Percentiles rank a stretch among this genome's conserved stretches.
Evolutionary conservation across 1,140 invertebrate genomes (phyloP).

Genomic region (Ganaspis sp.): DNA sequence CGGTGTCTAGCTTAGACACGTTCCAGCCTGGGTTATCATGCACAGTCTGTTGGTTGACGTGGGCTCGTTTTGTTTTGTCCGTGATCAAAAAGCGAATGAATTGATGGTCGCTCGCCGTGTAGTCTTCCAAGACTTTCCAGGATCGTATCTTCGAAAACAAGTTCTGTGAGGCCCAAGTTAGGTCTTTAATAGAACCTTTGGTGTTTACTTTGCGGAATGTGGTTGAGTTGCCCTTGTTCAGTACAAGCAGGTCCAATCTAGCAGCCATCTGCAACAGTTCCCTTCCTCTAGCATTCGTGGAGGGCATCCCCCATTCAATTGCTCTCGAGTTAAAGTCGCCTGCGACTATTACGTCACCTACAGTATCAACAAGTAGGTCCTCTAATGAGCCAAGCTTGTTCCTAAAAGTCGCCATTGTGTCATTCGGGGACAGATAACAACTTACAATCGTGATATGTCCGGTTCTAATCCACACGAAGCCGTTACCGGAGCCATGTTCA

Average conservation of each 20-base stretch:
- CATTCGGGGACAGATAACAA: too few species aligned
- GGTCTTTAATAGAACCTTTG: constrained; percentile 29
- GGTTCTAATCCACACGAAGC: too few species aligned
- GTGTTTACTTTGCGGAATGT: constrained; percentile 39
- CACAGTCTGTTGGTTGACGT: not conserved
- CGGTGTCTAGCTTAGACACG: not conserved
- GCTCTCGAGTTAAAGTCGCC: constrained; percentile 52
- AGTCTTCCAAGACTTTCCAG: constrained; percentile 46
- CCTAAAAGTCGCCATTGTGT: too few species aligned
- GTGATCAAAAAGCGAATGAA: constrained; percentile 51
- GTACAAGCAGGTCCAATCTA: constrained; percentile 35
- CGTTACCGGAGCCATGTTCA: too few species aligned
- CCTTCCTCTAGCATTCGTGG: constrained; percentile 36
- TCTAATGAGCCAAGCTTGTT: not conserved
- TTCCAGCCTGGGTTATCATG: not conserved
- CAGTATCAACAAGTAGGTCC: not conserved
- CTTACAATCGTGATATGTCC: too few species aligned
- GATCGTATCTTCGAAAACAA: not conserved
- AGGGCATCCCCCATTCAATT: constrained; percentile 45
- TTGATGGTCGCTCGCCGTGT: constrained; percentile 64
- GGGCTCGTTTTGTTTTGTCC: not conserved
- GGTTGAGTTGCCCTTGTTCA: constrained; percentile 38
- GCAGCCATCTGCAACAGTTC: constrained; percentile 43
- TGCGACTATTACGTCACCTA: constrained; percentile 31
- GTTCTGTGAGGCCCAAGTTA: constrained; percentile 35